Percentiles rank a stretch among this genome's conserved stretches.
phyloP scores from a whole-genome alignment of 2,113 vertebrate genomes.

The Strix aluco region DNA sequence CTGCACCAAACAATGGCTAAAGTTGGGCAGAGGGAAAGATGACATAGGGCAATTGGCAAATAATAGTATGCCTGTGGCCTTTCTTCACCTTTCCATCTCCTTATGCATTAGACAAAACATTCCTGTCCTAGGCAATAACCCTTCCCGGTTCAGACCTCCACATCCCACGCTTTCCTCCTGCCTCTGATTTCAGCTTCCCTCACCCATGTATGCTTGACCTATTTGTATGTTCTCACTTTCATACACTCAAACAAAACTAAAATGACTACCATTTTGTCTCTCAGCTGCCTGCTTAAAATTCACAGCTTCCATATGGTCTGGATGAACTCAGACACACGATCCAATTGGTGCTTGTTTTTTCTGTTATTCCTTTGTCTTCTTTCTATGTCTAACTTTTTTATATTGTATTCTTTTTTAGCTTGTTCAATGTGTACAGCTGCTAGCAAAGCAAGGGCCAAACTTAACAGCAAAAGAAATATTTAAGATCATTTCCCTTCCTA shows the following conservation, averaged over 20 bases:
- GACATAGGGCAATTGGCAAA: background rate
- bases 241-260: background rate
- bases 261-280: background rate
- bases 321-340: background rate
- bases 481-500: background rate
- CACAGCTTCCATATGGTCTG: background rate
- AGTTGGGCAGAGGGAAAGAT: background rate
- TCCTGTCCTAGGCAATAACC: background rate
- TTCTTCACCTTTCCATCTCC: slow-evolving; percentile 4
- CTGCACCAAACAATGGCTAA: background rate
- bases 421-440: background rate
- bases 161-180: background rate
- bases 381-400: background rate
- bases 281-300: background rate
- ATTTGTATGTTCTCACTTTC: background rate
- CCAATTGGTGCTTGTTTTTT: background rate
- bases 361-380: background rate
- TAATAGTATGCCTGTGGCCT: background rate
- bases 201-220: background rate
- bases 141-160: background rate
- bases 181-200: background rate
- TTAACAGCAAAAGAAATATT: background rate
- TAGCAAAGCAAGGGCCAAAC: background rate
- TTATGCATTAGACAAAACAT: background rate
- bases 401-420: background rate